These are phyloP conservation scores for Rhopilema esculentum DNA, from an alignment of 30 jellyfish, hydroid and myxozoan genomes.

Conservation along the genomic window DNA sequence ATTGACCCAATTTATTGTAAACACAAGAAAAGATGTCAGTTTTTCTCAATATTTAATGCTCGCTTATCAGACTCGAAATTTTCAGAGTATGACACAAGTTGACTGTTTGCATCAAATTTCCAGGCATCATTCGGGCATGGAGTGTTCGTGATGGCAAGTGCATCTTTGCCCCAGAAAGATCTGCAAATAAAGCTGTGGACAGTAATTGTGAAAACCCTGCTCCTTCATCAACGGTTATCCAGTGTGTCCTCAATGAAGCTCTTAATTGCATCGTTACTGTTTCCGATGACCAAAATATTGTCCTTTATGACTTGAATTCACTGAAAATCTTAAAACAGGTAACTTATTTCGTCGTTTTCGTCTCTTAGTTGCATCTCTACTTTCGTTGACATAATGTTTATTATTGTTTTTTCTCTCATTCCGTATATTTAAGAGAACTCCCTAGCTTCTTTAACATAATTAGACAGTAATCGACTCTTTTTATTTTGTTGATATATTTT, in stretches of 20 bases:
- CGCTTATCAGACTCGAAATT: not conserved
- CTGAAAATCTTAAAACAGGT: constrained; percentile 66
- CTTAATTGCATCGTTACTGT: constrained; percentile 45
- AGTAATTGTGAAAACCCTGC: not conserved
- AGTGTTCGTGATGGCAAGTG: constrained; percentile 72
- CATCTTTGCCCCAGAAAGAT: constrained; percentile 23
- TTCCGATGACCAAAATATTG: constrained; percentile 70
- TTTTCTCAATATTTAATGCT: too few relatives aligned
- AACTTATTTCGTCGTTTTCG: not conserved
- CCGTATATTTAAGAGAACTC: not conserved
- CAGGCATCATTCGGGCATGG: constrained; percentile 75
- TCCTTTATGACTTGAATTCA: constrained; percentile 49
- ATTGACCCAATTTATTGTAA: too few relatives aligned
- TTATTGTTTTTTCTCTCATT: not conserved
- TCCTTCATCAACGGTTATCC: constrained; percentile 29
- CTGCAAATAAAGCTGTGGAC: constrained; percentile 7
- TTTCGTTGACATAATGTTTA: not conserved
- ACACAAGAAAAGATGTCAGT: too few relatives aligned
- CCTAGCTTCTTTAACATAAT: not conserved
- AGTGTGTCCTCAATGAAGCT: constrained; percentile 38
- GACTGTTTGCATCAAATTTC: not conserved
- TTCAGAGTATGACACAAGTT: too few relatives aligned
- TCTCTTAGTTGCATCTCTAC: not conserved
- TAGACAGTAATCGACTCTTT: too few relatives aligned
- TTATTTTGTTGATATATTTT: not conserved